Percentiles rank a stretch among this genome's conserved stretches.
Evolutionary conservation across 2,888 invertebrate species (phyloP).

Genomic region (Axea sp.): DNA sequence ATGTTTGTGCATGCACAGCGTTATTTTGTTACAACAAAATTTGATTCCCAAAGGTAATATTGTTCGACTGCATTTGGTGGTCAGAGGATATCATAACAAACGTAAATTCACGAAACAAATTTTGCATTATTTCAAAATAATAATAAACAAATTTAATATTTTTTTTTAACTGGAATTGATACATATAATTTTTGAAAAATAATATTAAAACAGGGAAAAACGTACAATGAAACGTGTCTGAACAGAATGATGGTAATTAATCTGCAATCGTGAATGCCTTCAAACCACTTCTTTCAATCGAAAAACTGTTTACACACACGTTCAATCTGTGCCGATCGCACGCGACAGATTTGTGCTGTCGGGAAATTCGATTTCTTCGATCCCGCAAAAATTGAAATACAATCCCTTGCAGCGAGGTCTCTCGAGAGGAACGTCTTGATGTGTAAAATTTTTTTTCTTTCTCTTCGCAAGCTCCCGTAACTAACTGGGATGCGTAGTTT

Average conservation of each 20-base stretch:
- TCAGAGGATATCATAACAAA: no score
- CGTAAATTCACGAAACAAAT: no score
- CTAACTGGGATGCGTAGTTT: no score
- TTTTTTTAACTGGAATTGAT: no score
- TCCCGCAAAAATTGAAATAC: constrained; percentile 70
- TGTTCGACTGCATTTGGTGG: no score
- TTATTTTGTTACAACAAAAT: constrained; percentile 39
- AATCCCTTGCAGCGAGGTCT: constrained; percentile 63
- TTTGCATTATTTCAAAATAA: no score
- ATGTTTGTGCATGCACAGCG: constrained; percentile 37
- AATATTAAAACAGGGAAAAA: no score
- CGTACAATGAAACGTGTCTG: no score
- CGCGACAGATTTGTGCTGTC: constrained; percentile 42
- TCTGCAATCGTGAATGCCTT: constrained; percentile 11
- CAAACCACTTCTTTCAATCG: constrained; percentile 6
- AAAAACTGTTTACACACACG: constrained; percentile 35
- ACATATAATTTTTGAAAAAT: no score
- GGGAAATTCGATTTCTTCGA: constrained; percentile 68
- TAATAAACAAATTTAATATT: no score
- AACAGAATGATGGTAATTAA: constrained; percentile 8
- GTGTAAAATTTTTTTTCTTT: constrained; percentile 30
- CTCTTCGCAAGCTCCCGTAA: no score
- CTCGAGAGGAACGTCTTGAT: constrained; percentile 51
- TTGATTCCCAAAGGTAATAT: constrained; percentile 65
- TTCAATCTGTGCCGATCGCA: constrained; percentile 46